Percentiles rank a stretch among this genome's conserved stretches.
These are phyloP conservation scores for Orthosia cruda DNA, from an alignment of 2,888 invertebrate genomes.

Conservation along the genomic window DNA sequence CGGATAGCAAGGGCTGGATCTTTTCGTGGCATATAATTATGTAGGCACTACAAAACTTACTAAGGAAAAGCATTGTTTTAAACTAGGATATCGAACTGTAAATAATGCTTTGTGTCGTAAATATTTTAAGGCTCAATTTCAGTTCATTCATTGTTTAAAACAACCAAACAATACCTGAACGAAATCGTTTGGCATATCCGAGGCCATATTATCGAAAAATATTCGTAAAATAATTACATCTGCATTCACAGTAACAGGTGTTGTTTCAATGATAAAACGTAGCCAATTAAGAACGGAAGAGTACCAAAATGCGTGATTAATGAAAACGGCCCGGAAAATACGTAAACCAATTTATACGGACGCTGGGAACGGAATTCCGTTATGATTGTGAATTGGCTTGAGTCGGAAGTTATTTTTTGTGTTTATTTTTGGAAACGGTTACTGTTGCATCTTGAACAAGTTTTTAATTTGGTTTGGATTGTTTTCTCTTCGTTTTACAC, in stretches of 20 bases:
- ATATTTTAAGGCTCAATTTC: constrained; percentile 11
- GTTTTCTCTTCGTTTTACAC: background rate
- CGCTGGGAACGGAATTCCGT: constrained; percentile 44
- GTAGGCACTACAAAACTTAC: no score
- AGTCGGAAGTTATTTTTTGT: constrained; percentile 23
- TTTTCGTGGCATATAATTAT: no score
- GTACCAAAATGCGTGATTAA: constrained; percentile 60
- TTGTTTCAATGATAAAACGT: constrained; percentile 55
- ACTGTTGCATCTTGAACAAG: background rate
- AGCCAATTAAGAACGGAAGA: constrained; percentile 54
- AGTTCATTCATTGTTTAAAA: background rate
- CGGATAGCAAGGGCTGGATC: background rate
- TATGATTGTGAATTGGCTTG: constrained; percentile 48
- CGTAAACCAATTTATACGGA: constrained; percentile 40
- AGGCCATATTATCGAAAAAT: constrained; percentile 23
- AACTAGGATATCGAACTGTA: no score
- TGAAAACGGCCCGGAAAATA: constrained; percentile 53
- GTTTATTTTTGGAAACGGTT: background rate
- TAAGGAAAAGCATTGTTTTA: no score
- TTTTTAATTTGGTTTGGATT: background rate
- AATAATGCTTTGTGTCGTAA: no score
- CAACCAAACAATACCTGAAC: background rate
- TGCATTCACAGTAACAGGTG: constrained; percentile 62
- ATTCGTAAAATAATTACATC: constrained; percentile 41
- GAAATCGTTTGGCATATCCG: constrained; percentile 16